Conservation (phyloP, 2,888 invertebrate genomes). For the Drosophila planitibia region DNA sequence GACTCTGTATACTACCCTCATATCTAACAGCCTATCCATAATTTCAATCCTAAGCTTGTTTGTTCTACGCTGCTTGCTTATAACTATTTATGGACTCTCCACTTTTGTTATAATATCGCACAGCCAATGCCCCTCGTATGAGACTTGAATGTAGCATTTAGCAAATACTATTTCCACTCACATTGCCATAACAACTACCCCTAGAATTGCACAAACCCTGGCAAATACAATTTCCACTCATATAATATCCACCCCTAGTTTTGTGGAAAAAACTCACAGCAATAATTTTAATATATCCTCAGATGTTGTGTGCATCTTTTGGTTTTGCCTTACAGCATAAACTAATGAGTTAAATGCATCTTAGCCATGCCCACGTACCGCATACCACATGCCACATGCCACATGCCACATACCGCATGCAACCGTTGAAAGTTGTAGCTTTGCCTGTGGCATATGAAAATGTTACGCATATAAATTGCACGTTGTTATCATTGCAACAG, state of each 20-base stretch:
- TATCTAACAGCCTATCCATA: not conserved
- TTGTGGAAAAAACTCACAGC: constrained; percentile 1
- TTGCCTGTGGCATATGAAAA: constrained; percentile 30
- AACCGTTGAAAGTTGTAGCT: constrained; percentile 14
- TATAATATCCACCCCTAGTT: constrained; percentile 13
- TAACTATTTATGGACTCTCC: not conserved
- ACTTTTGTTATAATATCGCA: constrained; percentile 3
- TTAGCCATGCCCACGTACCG: constrained; percentile 9
- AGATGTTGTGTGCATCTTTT: not conserved
- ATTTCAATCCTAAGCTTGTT: not conserved
- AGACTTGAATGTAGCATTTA: not conserved
- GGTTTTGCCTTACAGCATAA: not conserved
- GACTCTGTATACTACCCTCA: not conserved
- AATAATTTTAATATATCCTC: not conserved
- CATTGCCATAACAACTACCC: constrained; percentile 18
- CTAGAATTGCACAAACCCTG: not conserved
- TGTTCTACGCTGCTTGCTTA: not conserved
- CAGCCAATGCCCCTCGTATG: not conserved
- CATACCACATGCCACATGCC: not conserved
- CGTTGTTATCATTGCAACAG: constrained; percentile 62
- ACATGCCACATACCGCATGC: not conserved
- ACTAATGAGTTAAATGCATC: constrained; percentile 33
- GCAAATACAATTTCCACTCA: not conserved
- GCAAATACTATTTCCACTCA: not conserved
- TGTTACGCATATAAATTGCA: constrained; percentile 73